Conservation (phyloP, 2,888 invertebrate genomes). For the Drosophila buzzatii region DNA sequence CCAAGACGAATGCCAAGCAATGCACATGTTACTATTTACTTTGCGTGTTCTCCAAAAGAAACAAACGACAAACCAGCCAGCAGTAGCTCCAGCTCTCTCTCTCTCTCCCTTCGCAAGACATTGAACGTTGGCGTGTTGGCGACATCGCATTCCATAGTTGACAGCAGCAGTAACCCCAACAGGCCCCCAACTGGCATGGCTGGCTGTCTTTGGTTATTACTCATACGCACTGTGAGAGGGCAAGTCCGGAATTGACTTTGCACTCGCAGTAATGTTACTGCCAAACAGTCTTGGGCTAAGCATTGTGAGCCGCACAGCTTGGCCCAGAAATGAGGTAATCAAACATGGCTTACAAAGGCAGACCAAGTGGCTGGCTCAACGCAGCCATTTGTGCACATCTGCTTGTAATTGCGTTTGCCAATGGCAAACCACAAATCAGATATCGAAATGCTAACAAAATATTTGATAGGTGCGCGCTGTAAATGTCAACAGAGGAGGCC, state of each 20-base stretch:
- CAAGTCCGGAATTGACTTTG: conserved; percentile 56
- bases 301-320: conserved; percentile 5
- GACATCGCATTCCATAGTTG: conserved; percentile 48
- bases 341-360: conserved; percentile 47
- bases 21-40: conserved; percentile 81
- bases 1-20: conserved; percentile 78
- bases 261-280: conserved; percentile 55
- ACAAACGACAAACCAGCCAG: conserved; percentile 48
- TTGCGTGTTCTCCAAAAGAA: conserved; percentile 77
- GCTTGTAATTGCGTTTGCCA: conserved; percentile 54
- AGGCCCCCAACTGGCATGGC: conserved; percentile 2
- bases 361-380: conserved; percentile 15
- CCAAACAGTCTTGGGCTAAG: conserved; percentile 12
- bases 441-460: conserved; percentile 50
- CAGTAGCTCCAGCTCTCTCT: not conserved
- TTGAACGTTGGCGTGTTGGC: conserved; percentile 52
- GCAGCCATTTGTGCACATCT: conserved; percentile 52
- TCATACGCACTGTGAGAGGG: conserved; percentile 74
- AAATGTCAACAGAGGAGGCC: conserved; percentile 32
- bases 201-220: conserved; percentile 64
- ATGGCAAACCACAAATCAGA: conserved; percentile 47
- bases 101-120: conserved; percentile 15
- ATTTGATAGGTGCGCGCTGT: conserved; percentile 46
- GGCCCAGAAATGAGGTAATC: conserved; percentile 68
- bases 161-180: conserved; percentile 37